Evolutionary conservation across 2,888 invertebrate species (phyloP), one percentile per base, ranked within the genome.

Genomic region (Caenorhabditis sp.): DNA sequence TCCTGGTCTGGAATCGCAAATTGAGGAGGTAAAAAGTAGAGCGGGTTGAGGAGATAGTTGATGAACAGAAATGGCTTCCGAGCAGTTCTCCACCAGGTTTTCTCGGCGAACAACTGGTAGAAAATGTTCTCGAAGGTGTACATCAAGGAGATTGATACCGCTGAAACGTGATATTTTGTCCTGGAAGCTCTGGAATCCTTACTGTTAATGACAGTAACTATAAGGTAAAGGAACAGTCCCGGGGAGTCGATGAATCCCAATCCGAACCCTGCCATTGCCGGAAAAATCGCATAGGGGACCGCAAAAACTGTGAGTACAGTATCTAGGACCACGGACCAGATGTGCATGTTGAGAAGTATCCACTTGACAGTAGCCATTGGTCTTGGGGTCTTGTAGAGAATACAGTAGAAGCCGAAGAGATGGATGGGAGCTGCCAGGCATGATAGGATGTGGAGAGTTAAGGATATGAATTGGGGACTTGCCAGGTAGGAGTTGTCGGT

Each of bases 381-480:
- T 3, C 8, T 20, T 24, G 76, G 76, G 2, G 76, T 76, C 32
- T 68, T 61, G 18, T 55, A 47, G 0, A 68, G 22, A 15, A 76
- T 61, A 62, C 76, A 76, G 53, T 76, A 76, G 53, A 62, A 76
- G 3, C 67, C 76, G 1, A 76, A n/a, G n/a, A 20, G 1, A 20
- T 68, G 68, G 1, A 61, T 1, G 2, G 61, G 51, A 3, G 60
- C 2, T 13, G 40, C 40, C 11, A 40, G 2, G 40, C 40, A 40
- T 11, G 40, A 40, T 40, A 40, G 13, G 13, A 13, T 2, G 26
- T 70, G 69, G 0, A 70, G 60, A 2, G 69, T 2, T 1, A 51
- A 51, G 4, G n/a, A 22, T 8, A 70, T 18, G 26, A 70, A 70
- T 0, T 24, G 50, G 9, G 60, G 60, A 18, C 60, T 60, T 2